Evolutionary conservation across 2,888 invertebrate species (phyloP), one percentile per base, ranked within the genome.

Genomic region (Tupiocoris notatus): DNA sequence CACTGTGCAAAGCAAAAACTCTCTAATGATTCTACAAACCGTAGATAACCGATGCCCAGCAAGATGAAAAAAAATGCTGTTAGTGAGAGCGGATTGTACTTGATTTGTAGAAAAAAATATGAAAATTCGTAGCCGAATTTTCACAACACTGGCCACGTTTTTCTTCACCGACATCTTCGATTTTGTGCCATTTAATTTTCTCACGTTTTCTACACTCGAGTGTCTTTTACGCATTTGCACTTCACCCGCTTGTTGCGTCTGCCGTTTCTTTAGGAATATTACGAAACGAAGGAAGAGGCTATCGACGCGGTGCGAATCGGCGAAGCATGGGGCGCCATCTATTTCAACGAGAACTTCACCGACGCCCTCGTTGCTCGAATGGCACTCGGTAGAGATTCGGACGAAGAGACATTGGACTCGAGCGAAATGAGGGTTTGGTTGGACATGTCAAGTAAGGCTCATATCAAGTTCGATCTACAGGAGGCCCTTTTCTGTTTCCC

Each of bases 331-430:
- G 96, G 95, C 1, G 92, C 92, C 7, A 84, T 96, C 3, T 92
- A 92, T 83, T 94, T 97, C 82, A 92, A 93, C 22, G 91, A 92
- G 82, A 96, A 96, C 83, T 97, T 96, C 81, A 93, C 96, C 0
- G 91, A 92, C 79, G 93, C 93, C 0, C 87, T 95, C 25, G 90
- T 94, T 0, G 94, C 94, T 0, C 87, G 95, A 80, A 89, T 94
- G 84, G 90, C 91, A 24, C 85, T 94, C 79, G 93, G 92, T 59
- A 90, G 91, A 81, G 92, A 93, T 22, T 90, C 93, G 0, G 94
- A 95, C 82, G 91, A 93, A 78, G 94, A 95, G 81, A 94, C 94
- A 0, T 88, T 95, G 74, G 91, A 92, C 80, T 92, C 92, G 79
- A 95, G 94, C 64, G 94, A 94, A 83, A 90, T 95, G 77, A 88